phyloP scores from a whole-genome alignment of 2,888 invertebrate genomes.

The Scelioninae gen. 2 region DNA sequence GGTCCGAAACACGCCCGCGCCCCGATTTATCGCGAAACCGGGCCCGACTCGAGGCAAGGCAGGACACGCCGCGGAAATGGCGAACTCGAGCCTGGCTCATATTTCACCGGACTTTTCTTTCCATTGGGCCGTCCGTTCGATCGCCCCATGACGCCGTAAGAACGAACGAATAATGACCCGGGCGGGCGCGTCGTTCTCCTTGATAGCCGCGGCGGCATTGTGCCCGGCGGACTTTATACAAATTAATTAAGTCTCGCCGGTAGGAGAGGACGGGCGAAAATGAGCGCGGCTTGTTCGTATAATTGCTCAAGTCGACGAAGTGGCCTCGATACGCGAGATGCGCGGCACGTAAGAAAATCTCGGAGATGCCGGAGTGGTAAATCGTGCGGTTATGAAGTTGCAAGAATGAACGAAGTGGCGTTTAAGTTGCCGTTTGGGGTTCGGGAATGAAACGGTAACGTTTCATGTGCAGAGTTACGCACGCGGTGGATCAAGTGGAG shows the following conservation, averaged over 20 bases:
- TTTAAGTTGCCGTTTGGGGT: too few relatives aligned
- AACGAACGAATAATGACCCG: constrained; percentile 55
- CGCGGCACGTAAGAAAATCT: too few relatives aligned
- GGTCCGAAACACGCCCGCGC: too few relatives aligned
- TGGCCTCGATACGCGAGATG: too few relatives aligned
- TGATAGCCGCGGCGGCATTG: constrained; percentile 47
- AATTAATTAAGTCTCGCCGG: constrained; percentile 52
- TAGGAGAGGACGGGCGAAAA: constrained; percentile 19
- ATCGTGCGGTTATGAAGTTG: too few relatives aligned
- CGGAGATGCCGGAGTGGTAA: too few relatives aligned
- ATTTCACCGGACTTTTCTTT: constrained; percentile 47
- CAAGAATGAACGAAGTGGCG: too few relatives aligned
- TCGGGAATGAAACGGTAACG: too few relatives aligned
- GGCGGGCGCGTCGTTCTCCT: constrained; percentile 54
- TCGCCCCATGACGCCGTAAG: constrained; percentile 53
- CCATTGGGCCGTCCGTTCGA: constrained; percentile 53
- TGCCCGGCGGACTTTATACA: constrained; percentile 46
- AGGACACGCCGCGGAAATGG: constrained; percentile 36
- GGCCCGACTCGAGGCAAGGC: too few relatives aligned
- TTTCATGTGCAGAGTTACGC: too few relatives aligned
- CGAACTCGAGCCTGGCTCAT: constrained; percentile 43
- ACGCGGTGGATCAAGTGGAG: too few relatives aligned
- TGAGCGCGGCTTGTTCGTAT: constrained; percentile 41
- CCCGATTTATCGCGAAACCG: background rate
- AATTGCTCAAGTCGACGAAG: constrained; percentile 51